Evolutionary conservation across 2,797 vertebrate genomes (phyloP).

Genomic region (Lagorchestes hirsutus): DNA sequence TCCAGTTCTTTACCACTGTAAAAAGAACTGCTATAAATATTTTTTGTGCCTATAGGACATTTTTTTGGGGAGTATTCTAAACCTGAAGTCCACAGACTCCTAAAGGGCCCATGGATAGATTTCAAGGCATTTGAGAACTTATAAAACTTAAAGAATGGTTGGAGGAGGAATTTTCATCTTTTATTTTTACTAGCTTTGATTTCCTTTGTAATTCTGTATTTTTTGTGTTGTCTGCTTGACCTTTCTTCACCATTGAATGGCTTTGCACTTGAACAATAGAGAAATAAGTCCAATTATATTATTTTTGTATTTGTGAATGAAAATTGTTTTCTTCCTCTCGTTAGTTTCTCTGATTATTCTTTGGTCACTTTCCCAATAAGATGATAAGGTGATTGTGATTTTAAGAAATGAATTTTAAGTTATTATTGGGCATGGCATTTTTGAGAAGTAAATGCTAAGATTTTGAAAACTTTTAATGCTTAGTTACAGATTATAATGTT

Average conservation of each 20-base stretch:
- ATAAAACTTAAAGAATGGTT: not conserved
- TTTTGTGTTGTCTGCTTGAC: not conserved
- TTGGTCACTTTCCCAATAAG: not conserved
- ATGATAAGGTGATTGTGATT: not conserved
- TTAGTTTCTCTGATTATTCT: not conserved
- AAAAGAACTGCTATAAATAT: not conserved
- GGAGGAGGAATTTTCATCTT: not conserved
- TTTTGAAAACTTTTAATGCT: not conserved
- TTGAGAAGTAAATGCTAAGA: rapidly evolving
- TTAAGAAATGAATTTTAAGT: not conserved
- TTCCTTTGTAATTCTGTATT: not conserved
- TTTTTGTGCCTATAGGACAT: not conserved
- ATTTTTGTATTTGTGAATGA: not conserved
- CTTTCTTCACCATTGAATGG: not conserved
- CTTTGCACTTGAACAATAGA: not conserved
- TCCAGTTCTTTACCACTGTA: not conserved
- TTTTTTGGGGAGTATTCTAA: not conserved
- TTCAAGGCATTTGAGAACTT: not conserved
- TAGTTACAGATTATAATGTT: not conserved
- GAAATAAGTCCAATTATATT: not conserved
- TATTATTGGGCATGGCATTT: not conserved
- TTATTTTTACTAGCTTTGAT: not conserved
- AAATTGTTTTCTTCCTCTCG: not conserved
- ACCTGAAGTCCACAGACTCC: not conserved
- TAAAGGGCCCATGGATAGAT: not conserved